Evolutionary conservation across 2,797 vertebrate genomes (phyloP).

Genomic region (Gadopsis bispinosus): DNA sequence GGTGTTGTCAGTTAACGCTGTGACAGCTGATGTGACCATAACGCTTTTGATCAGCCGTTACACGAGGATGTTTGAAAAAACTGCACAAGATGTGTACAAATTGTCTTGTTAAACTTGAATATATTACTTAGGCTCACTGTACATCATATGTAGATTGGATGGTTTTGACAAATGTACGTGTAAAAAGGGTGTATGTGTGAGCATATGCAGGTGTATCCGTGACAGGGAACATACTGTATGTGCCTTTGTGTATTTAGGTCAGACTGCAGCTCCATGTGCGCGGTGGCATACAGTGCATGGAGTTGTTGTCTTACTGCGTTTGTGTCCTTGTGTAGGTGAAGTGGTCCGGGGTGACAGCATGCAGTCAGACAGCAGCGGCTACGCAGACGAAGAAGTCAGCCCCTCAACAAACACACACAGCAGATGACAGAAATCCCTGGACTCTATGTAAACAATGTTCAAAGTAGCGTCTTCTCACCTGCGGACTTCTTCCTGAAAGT

Average conservation of each 20-base stretch:
- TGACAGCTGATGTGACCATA: neutral
- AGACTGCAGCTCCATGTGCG: constrained; percentile 34
- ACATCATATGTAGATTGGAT: neutral
- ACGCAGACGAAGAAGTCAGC: constrained; percentile 81
- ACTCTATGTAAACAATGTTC: neutral
- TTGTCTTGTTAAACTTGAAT: neutral
- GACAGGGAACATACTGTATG: neutral
- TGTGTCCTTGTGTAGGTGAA: constrained; percentile 65
- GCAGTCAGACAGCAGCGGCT: constrained; percentile 87
- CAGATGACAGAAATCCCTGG: constrained; percentile 41
- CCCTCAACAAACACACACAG: constrained; percentile 38
- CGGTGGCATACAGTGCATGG: neutral
- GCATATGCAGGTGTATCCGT: constrained; percentile 33
- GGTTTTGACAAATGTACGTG: neutral
- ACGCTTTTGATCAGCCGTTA: neutral
- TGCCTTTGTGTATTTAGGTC: constrained; percentile 45
- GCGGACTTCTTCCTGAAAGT: neutral
- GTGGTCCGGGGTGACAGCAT: constrained; percentile 75
- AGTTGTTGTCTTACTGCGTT: constrained; percentile 31
- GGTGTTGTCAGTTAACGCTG: neutral
- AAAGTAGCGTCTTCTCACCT: neutral
- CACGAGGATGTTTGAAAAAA: neutral
- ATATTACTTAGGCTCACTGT: neutral
- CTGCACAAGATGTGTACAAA: neutral
- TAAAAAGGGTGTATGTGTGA: neutral